Conservation (phyloP, 2,888 invertebrate species). For the Amitus sp. region DNA sequence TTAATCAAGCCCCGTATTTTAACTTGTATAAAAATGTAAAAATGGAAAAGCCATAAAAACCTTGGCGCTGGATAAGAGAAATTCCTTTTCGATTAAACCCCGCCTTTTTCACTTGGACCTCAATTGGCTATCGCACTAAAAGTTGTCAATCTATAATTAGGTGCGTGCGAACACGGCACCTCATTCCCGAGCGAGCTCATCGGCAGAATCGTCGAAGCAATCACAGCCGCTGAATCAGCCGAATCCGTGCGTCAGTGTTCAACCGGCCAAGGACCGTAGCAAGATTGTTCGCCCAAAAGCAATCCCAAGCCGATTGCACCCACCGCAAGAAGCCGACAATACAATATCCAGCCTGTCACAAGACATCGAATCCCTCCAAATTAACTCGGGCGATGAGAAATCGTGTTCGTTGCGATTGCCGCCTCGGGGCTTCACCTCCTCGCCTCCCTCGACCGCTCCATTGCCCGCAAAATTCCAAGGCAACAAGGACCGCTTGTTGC, state of each 20-base stretch:
- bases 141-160: constrained; percentile 15
- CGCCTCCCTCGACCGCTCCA: constrained; percentile 86
- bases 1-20: no score
- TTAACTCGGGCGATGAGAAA: constrained; percentile 61
- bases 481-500: constrained; percentile 71
- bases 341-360: constrained; percentile 57
- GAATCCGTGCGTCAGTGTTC: constrained; percentile 43
- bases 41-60: no score
- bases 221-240: constrained; percentile 41
- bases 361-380: constrained; percentile 61
- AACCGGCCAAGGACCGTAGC: constrained; percentile 61
- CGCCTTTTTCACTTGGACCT: neutral
- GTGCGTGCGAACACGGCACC: constrained; percentile 44
- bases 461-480: constrained; percentile 80
- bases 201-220: constrained; percentile 53
- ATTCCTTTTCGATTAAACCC: constrained; percentile 1
- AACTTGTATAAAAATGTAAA: no score
- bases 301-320: constrained; percentile 68
- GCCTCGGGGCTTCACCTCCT: constrained; percentile 79
- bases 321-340: constrained; percentile 57
- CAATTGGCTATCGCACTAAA: neutral
- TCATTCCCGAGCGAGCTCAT: constrained; percentile 54
- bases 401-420: constrained; percentile 68
- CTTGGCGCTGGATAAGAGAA: neutral
- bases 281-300: constrained; percentile 69